Evolutionary conservation across 2,888 invertebrate genomes (phyloP), one percentile per base, ranked within the genome.

Genomic region (Sarcophaga subvicina): DNA sequence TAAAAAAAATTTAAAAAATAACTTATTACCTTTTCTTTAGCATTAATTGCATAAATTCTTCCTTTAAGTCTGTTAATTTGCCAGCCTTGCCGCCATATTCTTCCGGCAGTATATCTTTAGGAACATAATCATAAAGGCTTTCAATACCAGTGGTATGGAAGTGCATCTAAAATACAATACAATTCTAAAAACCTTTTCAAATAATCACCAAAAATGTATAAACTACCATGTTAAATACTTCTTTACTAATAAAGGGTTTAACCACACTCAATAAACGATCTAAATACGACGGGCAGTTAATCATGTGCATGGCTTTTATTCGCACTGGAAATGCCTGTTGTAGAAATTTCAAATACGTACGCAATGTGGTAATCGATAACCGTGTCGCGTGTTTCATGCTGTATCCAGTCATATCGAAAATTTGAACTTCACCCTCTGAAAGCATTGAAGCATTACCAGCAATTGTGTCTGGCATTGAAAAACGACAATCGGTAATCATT

Each of bases 401-500:
- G 25, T 95, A 95, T 79, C 96, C 95, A 0, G 94, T 94, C 91
- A 96, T 95, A 91, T 96, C 96, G 88, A 96, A 96, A 71, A 96
- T 95, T 0, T 96, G 96, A 69, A 96, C 94, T 91, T 96, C 96
- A 6, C 96, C 96, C 59, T 11, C 89, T 12, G 92, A 91, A 60
- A 92, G 85, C 45, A 82, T 27, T 59, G 64, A 47, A 14, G 84
- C 83, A 6, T 85, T 70, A 2, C 71, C 70, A 10, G 80, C 49
- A 80, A 88, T 89, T 8, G 83, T n/a, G 73, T 92, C 92, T 11
- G 88, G 89, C 67, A 89, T 90, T 22, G 90, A 83, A 45, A 92
- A 92, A 22, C 96, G 94, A 67, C 95, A 95, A 91, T 96, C 96
- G 1, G 95, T 95, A n/a, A 96, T 92, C 95, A 96, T 96, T 91